Conservation (phyloP, 2,888 invertebrate species). For the Hemithea aestivaria region DNA sequence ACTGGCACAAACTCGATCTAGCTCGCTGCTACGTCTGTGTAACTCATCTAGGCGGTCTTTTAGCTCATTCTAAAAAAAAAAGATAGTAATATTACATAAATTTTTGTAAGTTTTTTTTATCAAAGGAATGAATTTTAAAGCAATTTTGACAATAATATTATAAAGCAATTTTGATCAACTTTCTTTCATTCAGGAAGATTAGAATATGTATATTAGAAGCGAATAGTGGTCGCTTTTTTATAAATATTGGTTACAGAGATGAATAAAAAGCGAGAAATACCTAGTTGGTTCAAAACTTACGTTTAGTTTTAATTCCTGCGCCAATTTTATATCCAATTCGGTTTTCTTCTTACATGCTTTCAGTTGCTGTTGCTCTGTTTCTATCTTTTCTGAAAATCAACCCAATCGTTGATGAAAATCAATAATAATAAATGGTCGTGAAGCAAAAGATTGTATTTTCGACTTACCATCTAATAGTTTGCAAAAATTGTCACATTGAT, state of each 20-base stretch:
- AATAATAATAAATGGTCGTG: too few species aligned
- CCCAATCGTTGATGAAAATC: constrained; percentile 3
- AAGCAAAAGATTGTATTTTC: too few species aligned
- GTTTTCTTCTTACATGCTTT: constrained; percentile 54
- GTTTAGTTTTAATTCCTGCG: constrained; percentile 52
- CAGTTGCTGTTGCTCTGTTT: constrained; percentile 48
- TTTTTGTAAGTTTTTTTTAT: too few species aligned
- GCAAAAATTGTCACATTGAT: constrained; percentile 44
- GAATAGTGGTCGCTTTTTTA: too few species aligned
- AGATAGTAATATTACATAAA: background rate
- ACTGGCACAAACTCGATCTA: constrained; percentile 50
- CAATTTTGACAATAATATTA: too few species aligned
- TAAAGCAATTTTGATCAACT: too few species aligned
- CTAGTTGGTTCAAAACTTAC: constrained; percentile 43
- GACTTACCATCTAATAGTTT: constrained; percentile 50
- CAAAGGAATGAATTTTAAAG: too few species aligned
- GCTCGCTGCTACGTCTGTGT: constrained; percentile 34
- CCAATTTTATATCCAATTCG: constrained; percentile 51
- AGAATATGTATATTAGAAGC: too few species aligned
- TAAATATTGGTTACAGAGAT: too few species aligned
- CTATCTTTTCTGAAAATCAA: constrained; percentile 50
- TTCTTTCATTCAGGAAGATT: too few species aligned
- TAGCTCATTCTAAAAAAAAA: constrained; percentile 44
- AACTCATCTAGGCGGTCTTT: constrained; percentile 44
- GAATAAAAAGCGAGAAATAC: too few species aligned